A percentile compares a stretch with the other conserved stretches of the same genome.
These are phyloP conservation scores for Vulpes vulpes DNA, from an alignment of 2,113 vertebrate species.

Conservation along the genomic window DNA sequence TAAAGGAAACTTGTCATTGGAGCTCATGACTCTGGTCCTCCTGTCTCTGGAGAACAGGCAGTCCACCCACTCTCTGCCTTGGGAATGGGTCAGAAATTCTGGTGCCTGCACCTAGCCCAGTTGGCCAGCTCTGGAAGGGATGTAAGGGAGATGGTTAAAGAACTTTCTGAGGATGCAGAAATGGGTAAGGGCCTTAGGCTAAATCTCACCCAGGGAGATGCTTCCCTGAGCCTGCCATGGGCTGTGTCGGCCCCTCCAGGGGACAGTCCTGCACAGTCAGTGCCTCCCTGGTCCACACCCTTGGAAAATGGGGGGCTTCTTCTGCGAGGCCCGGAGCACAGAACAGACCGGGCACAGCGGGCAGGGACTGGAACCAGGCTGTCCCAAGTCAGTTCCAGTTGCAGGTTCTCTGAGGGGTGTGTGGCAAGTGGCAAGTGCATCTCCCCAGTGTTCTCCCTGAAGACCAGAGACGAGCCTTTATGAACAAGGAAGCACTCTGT, in stretches of 20 bases:
- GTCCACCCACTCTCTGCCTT: neutral
- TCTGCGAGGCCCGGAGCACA: neutral
- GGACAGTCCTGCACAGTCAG: neutral
- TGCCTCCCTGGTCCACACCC: neutral
- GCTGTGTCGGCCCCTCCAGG: rapidly evolving
- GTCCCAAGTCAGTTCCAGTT: too few relatives aligned
- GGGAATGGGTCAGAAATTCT: neutral
- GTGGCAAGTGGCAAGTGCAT: too few relatives aligned
- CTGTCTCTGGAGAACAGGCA: conserved; percentile 30
- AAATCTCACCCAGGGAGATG: neutral
- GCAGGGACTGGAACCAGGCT: neutral
- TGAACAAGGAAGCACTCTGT: neutral
- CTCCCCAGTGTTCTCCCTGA: neutral
- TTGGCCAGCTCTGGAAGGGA: neutral
- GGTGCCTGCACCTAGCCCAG: neutral
- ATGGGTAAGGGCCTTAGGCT: neutral
- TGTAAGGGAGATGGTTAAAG: neutral
- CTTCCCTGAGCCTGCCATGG: neutral
- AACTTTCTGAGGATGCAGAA: neutral
- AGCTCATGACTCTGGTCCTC: conserved; percentile 77
- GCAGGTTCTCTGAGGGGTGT: neutral
- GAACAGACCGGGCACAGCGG: neutral
- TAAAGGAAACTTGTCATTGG: conserved; percentile 43
- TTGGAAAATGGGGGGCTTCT: neutral
- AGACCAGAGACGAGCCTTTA: neutral